Percentiles rank a stretch among this genome's conserved stretches.
These are phyloP conservation scores for Ips nitidus DNA, from an alignment of 1,140 invertebrate species.

Conservation along the genomic window DNA sequence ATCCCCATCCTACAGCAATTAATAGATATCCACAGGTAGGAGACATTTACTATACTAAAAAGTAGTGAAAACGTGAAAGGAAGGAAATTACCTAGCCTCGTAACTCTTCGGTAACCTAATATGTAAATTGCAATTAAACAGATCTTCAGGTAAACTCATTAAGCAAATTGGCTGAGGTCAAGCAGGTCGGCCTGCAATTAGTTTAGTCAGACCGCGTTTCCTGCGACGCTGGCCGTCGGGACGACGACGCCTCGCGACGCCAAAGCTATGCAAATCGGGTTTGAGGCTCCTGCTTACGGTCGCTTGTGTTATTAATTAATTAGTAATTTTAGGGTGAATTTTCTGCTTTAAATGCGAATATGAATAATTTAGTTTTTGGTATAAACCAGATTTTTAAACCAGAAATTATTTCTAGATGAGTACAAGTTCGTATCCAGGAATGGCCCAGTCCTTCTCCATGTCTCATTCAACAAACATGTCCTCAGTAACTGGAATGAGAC, in stretches of 20 bases:
- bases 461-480: constrained; percentile 86
- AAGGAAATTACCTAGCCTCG: no score
- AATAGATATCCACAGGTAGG: constrained; percentile 92
- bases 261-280: constrained; percentile 10
- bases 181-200: constrained; percentile 48
- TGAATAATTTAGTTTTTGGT: neutral
- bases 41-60: no score
- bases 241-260: constrained; percentile 15
- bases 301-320: neutral
- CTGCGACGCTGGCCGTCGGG: constrained; percentile 40
- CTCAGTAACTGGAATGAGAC: constrained; percentile 78
- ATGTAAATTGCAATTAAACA: constrained; percentile 33
- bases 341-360: no score
- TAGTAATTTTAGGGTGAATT: no score
- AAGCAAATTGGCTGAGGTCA: constrained; percentile 48
- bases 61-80: no score
- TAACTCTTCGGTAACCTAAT: constrained; percentile 7
- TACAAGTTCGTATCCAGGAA: constrained; percentile 84
- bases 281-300: neutral
- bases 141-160: constrained; percentile 43
- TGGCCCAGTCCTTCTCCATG: constrained; percentile 94
- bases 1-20: constrained; percentile 89
- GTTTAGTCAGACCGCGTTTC: constrained; percentile 50
- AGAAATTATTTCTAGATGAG: constrained; percentile 72
- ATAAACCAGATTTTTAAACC: neutral